Percentiles rank a stretch among this genome's conserved stretches.
Evolutionary conservation across 2,888 invertebrate genomes (phyloP).

Genomic region (Epistrophella euchroma): DNA sequence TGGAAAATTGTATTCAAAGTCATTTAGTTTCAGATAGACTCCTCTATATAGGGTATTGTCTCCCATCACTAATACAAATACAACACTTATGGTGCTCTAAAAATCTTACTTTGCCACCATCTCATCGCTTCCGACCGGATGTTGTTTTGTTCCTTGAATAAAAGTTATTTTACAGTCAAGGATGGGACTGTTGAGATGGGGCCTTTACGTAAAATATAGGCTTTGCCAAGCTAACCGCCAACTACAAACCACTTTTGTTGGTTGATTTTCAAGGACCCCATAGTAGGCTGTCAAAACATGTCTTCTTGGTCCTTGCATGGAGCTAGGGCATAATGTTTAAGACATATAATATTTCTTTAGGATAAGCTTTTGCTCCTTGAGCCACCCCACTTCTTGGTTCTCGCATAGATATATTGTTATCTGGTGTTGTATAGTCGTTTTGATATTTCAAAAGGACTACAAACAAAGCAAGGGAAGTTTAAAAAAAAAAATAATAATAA

Average conservation of each 20-base stretch:
- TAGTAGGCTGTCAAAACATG: slow-evolving; percentile 21
- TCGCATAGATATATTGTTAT: slow-evolving; percentile 25
- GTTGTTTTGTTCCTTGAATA: slow-evolving; percentile 9
- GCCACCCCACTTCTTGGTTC: slow-evolving; percentile 1
- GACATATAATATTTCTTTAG: slow-evolving; percentile 12
- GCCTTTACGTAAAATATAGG: slow-evolving; percentile 33
- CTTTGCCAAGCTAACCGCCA: slow-evolving; percentile 25
- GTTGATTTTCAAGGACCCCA: slow-evolving; percentile 24
- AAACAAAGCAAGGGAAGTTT: slow-evolving; percentile 29
- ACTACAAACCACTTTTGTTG: slow-evolving; percentile 27
- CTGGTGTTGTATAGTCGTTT: slow-evolving; percentile 30
- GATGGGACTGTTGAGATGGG: not conserved
- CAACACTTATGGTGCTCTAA: slow-evolving; percentile 4
- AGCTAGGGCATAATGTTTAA: slow-evolving; percentile 1
- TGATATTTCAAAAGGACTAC: slow-evolving; percentile 45
- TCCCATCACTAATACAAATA: not conserved
- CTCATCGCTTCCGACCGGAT: not conserved
- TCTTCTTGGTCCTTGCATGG: not conserved
- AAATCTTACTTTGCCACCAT: not conserved
- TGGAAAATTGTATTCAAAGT: slow-evolving; percentile 72
- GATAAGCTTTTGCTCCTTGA: slow-evolving; percentile 13
- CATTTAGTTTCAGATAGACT: slow-evolving; percentile 64
- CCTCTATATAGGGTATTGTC: slow-evolving; percentile 44
- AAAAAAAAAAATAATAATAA: slow-evolving; percentile 1
- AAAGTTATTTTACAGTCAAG: slow-evolving; percentile 33